phyloP scores from a whole-genome alignment of 1,140 invertebrate species.

The Drosophila tristis region DNA sequence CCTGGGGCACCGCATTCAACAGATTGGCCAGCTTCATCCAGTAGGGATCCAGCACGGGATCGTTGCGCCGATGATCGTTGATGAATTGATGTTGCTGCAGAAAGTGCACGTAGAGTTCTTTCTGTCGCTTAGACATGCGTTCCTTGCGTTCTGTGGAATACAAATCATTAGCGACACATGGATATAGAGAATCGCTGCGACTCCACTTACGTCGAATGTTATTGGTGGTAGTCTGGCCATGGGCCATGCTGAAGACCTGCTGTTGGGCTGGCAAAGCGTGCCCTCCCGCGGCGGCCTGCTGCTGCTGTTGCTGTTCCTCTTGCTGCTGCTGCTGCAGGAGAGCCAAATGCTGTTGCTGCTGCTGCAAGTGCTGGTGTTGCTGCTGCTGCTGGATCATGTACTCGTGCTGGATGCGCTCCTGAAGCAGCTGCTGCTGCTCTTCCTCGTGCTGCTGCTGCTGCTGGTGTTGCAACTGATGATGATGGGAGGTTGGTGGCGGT shows the following conservation, averaged over 20 bases:
- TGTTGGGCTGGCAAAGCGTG: conserved; percentile 18
- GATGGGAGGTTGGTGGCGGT: conserved; percentile 47
- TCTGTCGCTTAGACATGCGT: conserved; percentile 80
- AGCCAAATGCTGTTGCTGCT: conserved; percentile 72
- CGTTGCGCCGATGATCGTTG: conserved; percentile 76
- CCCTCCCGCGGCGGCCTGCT: conserved; percentile 19
- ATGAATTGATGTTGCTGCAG: conserved; percentile 79
- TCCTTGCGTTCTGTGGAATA: conserved; percentile 70
- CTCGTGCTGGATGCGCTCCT: conserved; percentile 76
- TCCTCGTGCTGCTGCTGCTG: conserved; percentile 60
- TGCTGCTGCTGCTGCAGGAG: conserved; percentile 57
- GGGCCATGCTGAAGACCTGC: conserved; percentile 64
- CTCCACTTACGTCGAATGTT: conserved; percentile 60
- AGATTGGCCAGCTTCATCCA: conserved; percentile 78
- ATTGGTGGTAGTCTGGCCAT: conserved; percentile 56
- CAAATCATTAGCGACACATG: neutral
- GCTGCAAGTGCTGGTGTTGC: conserved; percentile 71
- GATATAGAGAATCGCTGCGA: no score
- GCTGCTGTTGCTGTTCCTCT: conserved; percentile 59
- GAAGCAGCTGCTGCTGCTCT: conserved; percentile 61
- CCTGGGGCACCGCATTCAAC: conserved; percentile 76
- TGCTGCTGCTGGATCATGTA: conserved; percentile 75
- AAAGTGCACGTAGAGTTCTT: conserved; percentile 79
- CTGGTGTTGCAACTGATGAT: conserved; percentile 53
- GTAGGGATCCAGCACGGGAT: conserved; percentile 75